phyloP scores from a whole-genome alignment of 2,888 invertebrate species.

The Philaethria dido region DNA sequence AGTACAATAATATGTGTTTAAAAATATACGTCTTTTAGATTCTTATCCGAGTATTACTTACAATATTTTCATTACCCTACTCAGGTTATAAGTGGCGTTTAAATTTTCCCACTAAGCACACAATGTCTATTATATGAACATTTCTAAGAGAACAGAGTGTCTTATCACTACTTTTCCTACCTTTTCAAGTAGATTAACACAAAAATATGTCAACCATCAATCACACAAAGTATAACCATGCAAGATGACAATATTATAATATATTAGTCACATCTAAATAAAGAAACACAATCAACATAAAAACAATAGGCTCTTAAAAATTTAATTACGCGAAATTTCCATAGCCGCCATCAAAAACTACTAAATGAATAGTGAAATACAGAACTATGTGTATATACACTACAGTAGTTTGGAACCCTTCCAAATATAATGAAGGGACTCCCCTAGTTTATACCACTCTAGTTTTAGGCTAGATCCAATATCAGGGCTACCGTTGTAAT shows the following conservation, averaged over 20 bases:
- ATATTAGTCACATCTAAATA: constrained; percentile 15
- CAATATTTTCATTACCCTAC: too few species aligned
- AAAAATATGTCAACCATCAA: too few species aligned
- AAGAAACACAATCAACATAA: constrained; percentile 21
- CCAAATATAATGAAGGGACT: constrained; percentile 43
- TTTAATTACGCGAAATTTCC: constrained; percentile 28
- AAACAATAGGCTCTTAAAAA: constrained; percentile 21
- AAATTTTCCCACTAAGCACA: too few species aligned
- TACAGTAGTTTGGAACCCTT: constrained; percentile 41
- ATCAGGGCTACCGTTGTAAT: constrained; percentile 21
- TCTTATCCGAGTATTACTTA: too few species aligned
- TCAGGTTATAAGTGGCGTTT: too few species aligned
- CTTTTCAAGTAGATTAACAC: too few species aligned
- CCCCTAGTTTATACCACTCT: constrained; percentile 41
- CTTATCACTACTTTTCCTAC: too few species aligned
- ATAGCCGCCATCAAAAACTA: constrained; percentile 38
- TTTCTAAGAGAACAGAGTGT: too few species aligned
- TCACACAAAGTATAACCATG: too few species aligned
- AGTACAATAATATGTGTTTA: too few species aligned
- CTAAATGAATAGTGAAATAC: constrained; percentile 38
- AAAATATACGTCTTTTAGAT: too few species aligned
- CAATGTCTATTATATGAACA: too few species aligned
- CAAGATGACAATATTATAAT: constrained; percentile 16
- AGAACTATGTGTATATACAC: constrained; percentile 35
- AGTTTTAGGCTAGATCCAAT: constrained; percentile 42